Evolutionary conservation across 2,113 vertebrate genomes (phyloP).

Genomic region (Oriolus oriolus): DNA sequence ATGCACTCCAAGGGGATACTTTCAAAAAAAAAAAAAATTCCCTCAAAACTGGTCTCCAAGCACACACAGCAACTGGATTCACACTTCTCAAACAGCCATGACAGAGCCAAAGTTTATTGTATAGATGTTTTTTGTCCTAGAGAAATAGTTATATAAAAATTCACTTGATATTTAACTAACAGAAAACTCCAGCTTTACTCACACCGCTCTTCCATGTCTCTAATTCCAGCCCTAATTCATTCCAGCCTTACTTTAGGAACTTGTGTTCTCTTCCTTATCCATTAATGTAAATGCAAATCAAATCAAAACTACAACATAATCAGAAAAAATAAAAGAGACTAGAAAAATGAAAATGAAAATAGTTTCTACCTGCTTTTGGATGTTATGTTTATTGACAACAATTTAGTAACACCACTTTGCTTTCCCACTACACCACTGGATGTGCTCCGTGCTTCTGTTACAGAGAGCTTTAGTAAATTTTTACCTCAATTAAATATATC

Average conservation of each 20-base stretch:
- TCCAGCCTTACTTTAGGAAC: neutral
- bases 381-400: neutral
- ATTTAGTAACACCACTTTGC: neutral
- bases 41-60: neutral
- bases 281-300: neutral
- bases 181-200: neutral
- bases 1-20: neutral
- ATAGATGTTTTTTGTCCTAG: neutral
- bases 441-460: neutral
- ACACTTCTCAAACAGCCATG: neutral
- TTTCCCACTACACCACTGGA: neutral
- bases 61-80: neutral
- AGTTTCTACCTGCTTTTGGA: neutral
- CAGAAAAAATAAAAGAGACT: neutral
- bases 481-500: neutral
- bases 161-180: neutral
- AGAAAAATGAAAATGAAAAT: neutral
- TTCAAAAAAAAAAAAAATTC: neutral
- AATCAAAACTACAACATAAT: neutral
- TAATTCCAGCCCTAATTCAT: neutral
- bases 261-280: neutral
- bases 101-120: neutral
- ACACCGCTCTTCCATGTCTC: neutral
- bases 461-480: neutral
- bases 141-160: neutral